Evolutionary conservation across 1,140 invertebrate species (phyloP).

Genomic region (Caligus rogercresseyi): DNA sequence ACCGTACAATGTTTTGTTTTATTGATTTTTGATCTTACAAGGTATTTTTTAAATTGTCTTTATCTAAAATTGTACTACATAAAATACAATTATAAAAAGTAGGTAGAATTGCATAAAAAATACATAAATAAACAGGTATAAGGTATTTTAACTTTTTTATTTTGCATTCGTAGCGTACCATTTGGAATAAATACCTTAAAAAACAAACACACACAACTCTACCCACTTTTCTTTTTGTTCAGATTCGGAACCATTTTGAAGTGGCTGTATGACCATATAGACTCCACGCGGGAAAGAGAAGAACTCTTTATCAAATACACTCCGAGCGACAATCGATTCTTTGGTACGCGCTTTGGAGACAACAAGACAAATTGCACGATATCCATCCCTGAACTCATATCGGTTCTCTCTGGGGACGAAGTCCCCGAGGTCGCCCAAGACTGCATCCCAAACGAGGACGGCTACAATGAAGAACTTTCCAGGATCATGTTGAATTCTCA

Average conservation of each 20-base stretch:
- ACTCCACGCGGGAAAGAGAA: neutral
- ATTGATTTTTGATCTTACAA: too few relatives aligned
- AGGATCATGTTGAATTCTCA: neutral
- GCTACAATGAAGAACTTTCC: neutral
- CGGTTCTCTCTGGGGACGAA: neutral
- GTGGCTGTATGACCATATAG: neutral
- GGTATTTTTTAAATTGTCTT: too few relatives aligned
- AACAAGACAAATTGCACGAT: neutral
- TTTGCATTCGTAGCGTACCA: too few relatives aligned
- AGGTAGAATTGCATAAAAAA: too few relatives aligned
- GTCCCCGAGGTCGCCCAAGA: neutral
- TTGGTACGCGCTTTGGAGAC: neutral
- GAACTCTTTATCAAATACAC: neutral
- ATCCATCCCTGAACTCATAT: neutral
- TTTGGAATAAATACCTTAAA: too few relatives aligned
- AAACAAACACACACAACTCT: too few relatives aligned
- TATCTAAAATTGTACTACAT: too few relatives aligned
- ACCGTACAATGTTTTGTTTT: too few relatives aligned
- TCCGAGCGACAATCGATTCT: neutral
- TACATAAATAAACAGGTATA: too few relatives aligned
- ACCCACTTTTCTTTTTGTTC: too few relatives aligned
- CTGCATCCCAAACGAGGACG: neutral
- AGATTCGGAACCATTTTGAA: neutral
- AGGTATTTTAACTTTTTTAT: too few relatives aligned
- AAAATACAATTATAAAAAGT: too few relatives aligned